Percentiles rank a stretch among this genome's conserved stretches.
Evolutionary conservation across 2,797 vertebrate species (phyloP).

Genomic region (Calcarius lapponicus): DNA sequence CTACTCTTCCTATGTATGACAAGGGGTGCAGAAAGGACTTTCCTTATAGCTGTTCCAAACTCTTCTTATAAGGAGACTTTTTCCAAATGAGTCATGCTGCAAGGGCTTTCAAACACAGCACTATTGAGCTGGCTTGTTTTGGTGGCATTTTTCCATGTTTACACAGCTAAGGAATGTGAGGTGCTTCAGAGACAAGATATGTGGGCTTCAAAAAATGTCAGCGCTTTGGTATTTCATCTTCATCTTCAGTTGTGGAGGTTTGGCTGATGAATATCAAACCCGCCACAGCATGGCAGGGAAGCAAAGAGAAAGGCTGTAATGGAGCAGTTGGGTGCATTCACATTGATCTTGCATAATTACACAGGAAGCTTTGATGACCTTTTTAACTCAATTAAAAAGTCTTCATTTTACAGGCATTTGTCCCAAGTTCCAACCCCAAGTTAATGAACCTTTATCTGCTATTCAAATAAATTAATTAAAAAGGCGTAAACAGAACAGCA

Average conservation of each 20-base stretch:
- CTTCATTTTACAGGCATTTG: not conserved
- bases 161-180: not conserved
- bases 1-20: not conserved
- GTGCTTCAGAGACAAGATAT: slow-evolving; percentile 13
- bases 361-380: not conserved
- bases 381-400: not conserved
- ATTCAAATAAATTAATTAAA: not conserved
- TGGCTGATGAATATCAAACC: not conserved
- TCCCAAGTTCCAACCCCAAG: not conserved
- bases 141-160: slow-evolving; percentile 33
- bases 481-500: not conserved
- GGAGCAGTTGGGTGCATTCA: not conserved
- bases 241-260: not conserved
- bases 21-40: not conserved
- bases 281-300: not conserved
- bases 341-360: not conserved
- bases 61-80: slow-evolving; percentile 41
- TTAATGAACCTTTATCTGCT: not conserved
- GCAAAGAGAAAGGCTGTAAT: not conserved
- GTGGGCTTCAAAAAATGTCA: not conserved
- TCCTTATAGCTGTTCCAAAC: not conserved
- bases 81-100: slow-evolving; percentile 15
- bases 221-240: slow-evolving; percentile 32
- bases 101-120: not conserved
- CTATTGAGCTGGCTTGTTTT: not conserved